Conservation (phyloP, 2,888 invertebrate species). For the Megalurothrips usitatus region DNA sequence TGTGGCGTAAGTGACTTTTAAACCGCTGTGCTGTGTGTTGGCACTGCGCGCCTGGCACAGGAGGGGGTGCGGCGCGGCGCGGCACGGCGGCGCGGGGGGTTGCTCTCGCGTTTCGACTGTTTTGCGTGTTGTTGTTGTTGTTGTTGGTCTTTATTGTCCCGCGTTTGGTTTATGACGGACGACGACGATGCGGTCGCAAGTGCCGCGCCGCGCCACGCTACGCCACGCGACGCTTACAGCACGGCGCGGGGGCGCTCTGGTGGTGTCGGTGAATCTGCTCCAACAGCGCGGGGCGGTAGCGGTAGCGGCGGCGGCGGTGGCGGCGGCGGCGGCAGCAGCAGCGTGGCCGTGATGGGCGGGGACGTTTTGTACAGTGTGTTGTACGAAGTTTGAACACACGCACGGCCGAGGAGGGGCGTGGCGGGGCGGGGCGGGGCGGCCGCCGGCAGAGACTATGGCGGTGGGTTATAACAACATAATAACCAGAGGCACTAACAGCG, state of each 20-base stretch:
- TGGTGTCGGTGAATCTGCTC: neutral
- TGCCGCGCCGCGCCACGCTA: neutral
- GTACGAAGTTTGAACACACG: neutral
- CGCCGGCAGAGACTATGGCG: neutral
- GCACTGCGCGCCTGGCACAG: no score
- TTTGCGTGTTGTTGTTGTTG: no score
- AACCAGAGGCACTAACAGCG: neutral
- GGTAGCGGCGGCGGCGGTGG: no score
- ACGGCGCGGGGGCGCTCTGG: neutral
- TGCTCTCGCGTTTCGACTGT: no score
- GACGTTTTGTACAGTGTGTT: neutral
- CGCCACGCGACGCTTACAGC: neutral
- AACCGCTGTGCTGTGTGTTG: neutral
- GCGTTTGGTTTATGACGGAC: no score
- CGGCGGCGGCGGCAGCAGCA: no score
- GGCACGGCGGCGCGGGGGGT: no score
- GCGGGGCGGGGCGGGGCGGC: neutral
- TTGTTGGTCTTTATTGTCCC: no score
- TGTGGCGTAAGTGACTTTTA: constrained; percentile 20
- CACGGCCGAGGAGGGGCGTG: neutral
- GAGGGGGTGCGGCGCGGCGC: no score
- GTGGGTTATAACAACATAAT: constrained; percentile 11
- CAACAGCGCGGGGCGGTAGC: no score
- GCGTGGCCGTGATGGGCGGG: no score
- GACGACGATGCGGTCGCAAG: neutral